Conservation (phyloP, 1,140 invertebrate genomes). For the Trypoxylus dichotomus region DNA sequence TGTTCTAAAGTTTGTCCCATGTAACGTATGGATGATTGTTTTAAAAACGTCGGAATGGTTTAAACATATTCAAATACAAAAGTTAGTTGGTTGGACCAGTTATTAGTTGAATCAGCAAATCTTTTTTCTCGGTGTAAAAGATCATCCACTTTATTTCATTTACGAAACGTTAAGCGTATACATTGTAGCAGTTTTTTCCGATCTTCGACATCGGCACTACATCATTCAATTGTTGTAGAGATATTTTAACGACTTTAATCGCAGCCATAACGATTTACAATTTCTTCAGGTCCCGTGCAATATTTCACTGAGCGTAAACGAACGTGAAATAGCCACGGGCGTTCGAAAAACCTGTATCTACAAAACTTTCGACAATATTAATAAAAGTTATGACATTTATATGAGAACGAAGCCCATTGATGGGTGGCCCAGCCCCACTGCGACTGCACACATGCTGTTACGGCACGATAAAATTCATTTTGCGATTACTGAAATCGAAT, state of each 20-base stretch:
- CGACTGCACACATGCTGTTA: slow-evolving; percentile 11
- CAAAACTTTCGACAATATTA: slow-evolving; percentile 24
- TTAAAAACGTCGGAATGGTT: too few relatives aligned
- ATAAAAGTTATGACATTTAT: slow-evolving; percentile 24
- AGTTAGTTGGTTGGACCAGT: too few relatives aligned
- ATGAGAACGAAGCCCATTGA: slow-evolving; percentile 7
- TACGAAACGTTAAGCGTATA: too few relatives aligned
- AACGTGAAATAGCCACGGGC: neutral
- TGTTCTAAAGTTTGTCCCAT: too few relatives aligned
- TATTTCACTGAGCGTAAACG: slow-evolving; percentile 6
- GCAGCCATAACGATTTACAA: slow-evolving; percentile 1
- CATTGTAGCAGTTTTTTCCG: too few relatives aligned
- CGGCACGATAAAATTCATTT: slow-evolving; percentile 7
- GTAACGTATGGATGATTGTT: too few relatives aligned
- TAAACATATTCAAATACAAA: too few relatives aligned
- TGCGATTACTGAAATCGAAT: slow-evolving; percentile 5
- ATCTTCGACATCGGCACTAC: too few relatives aligned
- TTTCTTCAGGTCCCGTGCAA: neutral
- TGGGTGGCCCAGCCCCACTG: neutral
- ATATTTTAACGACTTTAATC: slow-evolving; percentile 4
- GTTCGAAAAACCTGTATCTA: slow-evolving; percentile 10
- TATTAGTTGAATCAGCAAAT: too few relatives aligned
- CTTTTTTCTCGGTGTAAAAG: too few relatives aligned
- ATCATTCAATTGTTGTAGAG: neutral
- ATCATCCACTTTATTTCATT: too few relatives aligned